Percentiles rank a stretch among this genome's conserved stretches.
Conservation (phyloP, 2,888 invertebrate species). For the Acronicta alni region DNA sequence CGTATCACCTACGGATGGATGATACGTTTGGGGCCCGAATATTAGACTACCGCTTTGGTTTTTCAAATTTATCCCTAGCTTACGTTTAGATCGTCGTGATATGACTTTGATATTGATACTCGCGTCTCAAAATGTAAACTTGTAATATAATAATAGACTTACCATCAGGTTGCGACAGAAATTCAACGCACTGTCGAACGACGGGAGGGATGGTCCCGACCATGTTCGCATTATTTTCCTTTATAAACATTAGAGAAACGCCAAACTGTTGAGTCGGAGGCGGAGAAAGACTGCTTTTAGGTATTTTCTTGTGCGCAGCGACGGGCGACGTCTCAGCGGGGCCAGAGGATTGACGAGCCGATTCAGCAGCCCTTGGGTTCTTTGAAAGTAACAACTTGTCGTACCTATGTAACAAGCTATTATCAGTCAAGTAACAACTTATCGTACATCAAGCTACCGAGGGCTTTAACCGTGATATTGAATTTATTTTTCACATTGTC, state of each 20-base stretch:
- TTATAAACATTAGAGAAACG: slow-evolving; percentile 97
- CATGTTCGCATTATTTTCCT: slow-evolving; percentile 93
- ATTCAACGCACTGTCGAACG: slow-evolving; percentile 96
- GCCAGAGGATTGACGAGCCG: slow-evolving; percentile 59
- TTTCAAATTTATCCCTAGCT: too few relatives aligned
- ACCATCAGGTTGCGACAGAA: slow-evolving; percentile 96
- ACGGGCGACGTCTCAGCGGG: slow-evolving; percentile 38
- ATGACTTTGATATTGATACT: too few relatives aligned
- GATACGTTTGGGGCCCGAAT: too few relatives aligned
- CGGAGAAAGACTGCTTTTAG: slow-evolving; percentile 66
- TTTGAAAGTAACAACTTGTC: slow-evolving; percentile 92
- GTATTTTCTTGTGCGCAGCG: slow-evolving; percentile 44
- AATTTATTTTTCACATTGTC: too few relatives aligned
- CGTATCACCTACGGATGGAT: too few relatives aligned
- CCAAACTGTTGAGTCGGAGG: slow-evolving; percentile 97
- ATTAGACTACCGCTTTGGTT: too few relatives aligned
- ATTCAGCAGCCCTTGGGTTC: slow-evolving; percentile 81
- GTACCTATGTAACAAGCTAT: slow-evolving; percentile 86
- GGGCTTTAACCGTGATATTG: too few relatives aligned
- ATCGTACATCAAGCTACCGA: too few relatives aligned
- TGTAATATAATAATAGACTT: slow-evolving; percentile 59
- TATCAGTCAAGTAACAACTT: too few relatives aligned
- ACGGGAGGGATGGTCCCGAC: slow-evolving; percentile 97
- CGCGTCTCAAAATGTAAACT: too few relatives aligned
- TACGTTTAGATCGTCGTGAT: too few relatives aligned